phyloP scores from a whole-genome alignment of 2,113 vertebrate genomes.

The Paracanthobrama guichenoti region DNA sequence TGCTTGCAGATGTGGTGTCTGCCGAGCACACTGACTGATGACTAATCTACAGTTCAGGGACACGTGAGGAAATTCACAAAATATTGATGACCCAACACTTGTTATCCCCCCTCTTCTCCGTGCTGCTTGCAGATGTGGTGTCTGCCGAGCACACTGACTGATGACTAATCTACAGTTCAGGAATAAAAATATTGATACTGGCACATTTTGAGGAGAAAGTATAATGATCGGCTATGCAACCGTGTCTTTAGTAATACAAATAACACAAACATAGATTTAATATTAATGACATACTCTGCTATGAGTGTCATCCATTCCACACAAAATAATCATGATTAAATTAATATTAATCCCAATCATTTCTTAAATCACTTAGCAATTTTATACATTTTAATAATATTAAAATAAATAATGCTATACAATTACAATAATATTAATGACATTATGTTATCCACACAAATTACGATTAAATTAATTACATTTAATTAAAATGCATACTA shows the following conservation, averaged over 20 bases:
- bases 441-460: no score
- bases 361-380: neutral
- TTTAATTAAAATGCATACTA: no score
- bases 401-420: no score
- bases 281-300: neutral
- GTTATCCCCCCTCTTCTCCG: neutral
- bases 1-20: constrained; percentile 29
- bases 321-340: neutral
- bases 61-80: constrained; percentile 1
- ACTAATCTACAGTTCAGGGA: constrained; percentile 39
- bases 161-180: constrained; percentile 36
- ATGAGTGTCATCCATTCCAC: neutral
- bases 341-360: neutral
- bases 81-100: neutral
- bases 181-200: neutral
- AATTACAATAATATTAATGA: no score
- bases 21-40: constrained; percentile 34
- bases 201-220: neutral
- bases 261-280: neutral
- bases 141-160: constrained; percentile 27
- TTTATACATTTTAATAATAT: no score
- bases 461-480: no score
- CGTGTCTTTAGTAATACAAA: no score
- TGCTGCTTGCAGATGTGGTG: constrained; percentile 20
- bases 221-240: neutral